Conservation (phyloP, 1,140 invertebrate species). For the Telenomus remus region DNA sequence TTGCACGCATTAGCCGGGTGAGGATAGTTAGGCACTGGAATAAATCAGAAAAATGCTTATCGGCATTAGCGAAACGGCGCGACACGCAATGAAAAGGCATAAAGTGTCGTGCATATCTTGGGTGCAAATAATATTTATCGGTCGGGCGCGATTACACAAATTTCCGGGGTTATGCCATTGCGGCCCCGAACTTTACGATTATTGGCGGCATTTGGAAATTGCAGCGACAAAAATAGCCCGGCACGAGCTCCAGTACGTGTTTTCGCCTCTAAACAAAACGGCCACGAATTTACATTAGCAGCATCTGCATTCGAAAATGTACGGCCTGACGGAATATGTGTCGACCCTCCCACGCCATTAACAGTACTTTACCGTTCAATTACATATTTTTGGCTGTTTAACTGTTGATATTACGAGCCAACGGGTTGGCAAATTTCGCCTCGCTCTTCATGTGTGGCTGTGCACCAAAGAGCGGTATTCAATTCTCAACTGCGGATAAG, state of each 20-base stretch:
- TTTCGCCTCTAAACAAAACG: slow-evolving; percentile 28
- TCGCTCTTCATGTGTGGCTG: no score
- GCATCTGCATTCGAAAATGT: slow-evolving; percentile 32
- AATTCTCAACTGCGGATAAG: no score
- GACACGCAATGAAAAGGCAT: slow-evolving; percentile 15
- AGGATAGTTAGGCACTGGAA: not conserved
- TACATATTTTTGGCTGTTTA: no score
- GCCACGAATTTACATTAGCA: slow-evolving; percentile 36
- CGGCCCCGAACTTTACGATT: slow-evolving; percentile 33
- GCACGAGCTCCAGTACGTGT: slow-evolving; percentile 10
- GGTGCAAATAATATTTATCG: slow-evolving; percentile 37
- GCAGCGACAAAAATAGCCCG: slow-evolving; percentile 30
- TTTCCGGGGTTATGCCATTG: slow-evolving; percentile 20
- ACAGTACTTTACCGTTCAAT: slow-evolving; percentile 26
- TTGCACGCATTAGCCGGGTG: not conserved
- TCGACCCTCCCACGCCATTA: slow-evolving; percentile 2
- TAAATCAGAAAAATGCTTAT: slow-evolving; percentile 2
- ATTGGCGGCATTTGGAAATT: slow-evolving; percentile 45
- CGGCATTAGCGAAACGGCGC: not conserved
- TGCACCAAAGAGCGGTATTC: no score
- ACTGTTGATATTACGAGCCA: no score
- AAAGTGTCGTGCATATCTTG: slow-evolving; percentile 13
- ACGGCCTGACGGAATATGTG: not conserved
- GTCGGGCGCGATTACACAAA: slow-evolving; percentile 26
- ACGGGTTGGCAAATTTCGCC: not conserved